Evolutionary conservation across 2,888 invertebrate genomes (phyloP).

Genomic region (Apodemia duryi): DNA sequence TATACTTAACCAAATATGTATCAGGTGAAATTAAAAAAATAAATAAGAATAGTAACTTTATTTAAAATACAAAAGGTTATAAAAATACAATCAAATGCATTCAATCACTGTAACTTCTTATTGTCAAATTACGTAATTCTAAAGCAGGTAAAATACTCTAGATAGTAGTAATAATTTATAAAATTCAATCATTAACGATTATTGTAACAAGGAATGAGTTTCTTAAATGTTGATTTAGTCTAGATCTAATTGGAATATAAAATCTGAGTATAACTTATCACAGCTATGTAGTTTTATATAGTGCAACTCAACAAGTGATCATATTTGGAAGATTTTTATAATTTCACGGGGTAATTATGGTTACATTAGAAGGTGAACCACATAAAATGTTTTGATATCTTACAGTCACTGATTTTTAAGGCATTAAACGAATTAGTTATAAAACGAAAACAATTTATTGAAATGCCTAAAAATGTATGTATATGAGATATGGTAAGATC

Average conservation of each 20-base stretch:
- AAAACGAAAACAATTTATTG: too few species aligned
- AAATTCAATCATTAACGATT: conserved; percentile 18
- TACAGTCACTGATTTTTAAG: too few species aligned
- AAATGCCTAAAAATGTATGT: too few species aligned
- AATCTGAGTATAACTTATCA: conserved; percentile 35
- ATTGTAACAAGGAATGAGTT: conserved; percentile 11
- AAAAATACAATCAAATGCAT: conserved; percentile 79
- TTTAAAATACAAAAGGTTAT: conserved; percentile 77
- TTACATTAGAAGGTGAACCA: too few species aligned
- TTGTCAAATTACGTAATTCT: conserved; percentile 48
- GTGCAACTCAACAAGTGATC: conserved; percentile 10
- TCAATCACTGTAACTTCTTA: conserved; percentile 71
- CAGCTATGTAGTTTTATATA: conserved; percentile 31
- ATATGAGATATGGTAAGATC: too few species aligned
- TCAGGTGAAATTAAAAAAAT: conserved; percentile 45
- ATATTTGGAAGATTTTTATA: background rate
- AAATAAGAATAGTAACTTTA: conserved; percentile 76
- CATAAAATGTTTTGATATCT: too few species aligned
- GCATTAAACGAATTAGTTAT: too few species aligned
- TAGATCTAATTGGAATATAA: conserved; percentile 11
- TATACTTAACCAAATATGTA: conserved; percentile 21
- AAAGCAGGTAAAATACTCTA: conserved; percentile 58
- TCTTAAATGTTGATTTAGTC: conserved; percentile 1
- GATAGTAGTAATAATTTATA: conserved; percentile 43
- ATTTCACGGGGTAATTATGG: background rate